Base-by-base conservation (phyloP, 2,888 invertebrate genomes). In the Trachelus stipa region DNA sequence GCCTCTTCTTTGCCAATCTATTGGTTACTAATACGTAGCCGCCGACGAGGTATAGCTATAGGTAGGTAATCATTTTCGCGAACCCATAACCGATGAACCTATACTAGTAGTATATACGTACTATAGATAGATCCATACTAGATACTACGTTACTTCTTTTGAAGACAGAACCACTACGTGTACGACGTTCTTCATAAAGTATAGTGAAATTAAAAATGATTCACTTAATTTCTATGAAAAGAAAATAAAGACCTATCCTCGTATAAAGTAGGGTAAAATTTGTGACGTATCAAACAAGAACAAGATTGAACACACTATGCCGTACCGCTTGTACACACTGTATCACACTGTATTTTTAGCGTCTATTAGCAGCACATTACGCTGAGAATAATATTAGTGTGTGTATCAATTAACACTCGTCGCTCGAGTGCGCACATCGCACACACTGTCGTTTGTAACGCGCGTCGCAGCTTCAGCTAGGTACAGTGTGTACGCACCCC, bases 51-150 rank as follows among this genome's bases (percentile, higher is more conserved):
- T 23, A 40, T 40, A 56, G 23, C 56, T 56, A 56, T 56, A 9
- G 9, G 83, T 83, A 80, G 82, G 83, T 85, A 85, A 87, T 87
- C 85, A 85, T 83, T 87, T 86, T 83, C 84, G 77, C 79, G 81
- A 81, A 80, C 78, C 81, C 83, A 82, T 83, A 56, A 56, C 23
- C 56, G 23, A 56, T 23, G 23, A 56, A 15, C 56, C 56, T 56
- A 23, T 23, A 56, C 56, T 9, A 23, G 9, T 23, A 56, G 23
- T 23, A 56, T 40, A 40, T 40, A 40, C 40, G 1, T 15, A 40
- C 15, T 40, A 56, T 23, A 56, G 40, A 56, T 56, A 56, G 9
- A 23, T 9, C 56, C 1, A 56, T 56, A 56, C 9, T 23, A 23
- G 56, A 23, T 56, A 23, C 9, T 56, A 56, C 23, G 9, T 56